phyloP scores from a whole-genome alignment of 2,797 vertebrate species.

The Cirrhinus mrigala region DNA sequence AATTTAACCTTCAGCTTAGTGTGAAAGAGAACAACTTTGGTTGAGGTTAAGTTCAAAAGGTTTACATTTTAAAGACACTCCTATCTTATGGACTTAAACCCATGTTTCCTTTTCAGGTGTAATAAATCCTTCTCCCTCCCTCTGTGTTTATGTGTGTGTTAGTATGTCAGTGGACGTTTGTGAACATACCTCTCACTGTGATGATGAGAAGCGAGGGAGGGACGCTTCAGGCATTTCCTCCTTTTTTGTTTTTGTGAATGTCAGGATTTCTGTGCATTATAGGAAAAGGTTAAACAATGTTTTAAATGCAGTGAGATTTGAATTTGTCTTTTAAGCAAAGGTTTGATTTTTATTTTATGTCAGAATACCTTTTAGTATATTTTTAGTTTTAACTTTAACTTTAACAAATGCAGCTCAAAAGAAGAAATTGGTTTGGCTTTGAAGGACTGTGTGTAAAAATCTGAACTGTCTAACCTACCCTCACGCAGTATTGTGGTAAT shows the following conservation, averaged over 20 bases:
- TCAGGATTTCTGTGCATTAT: background rate
- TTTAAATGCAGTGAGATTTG: background rate
- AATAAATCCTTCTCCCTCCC: conserved; percentile 42
- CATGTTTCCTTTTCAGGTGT: conserved; percentile 45
- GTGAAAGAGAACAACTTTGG: background rate
- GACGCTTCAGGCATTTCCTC: conserved; percentile 45
- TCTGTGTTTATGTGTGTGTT: conserved; percentile 42
- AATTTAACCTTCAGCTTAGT: background rate
- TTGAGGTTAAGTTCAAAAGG: conserved; percentile 10
- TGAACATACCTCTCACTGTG: conserved; percentile 43
- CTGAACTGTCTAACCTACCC: background rate
- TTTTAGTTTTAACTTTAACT: background rate
- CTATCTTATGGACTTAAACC: background rate
- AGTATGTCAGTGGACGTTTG: conserved; percentile 32
- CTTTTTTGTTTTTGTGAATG: background rate
- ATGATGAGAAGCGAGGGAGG: conserved; percentile 46
- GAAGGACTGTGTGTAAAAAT: too few species aligned
- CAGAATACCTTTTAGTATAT: background rate
- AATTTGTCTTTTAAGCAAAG: background rate
- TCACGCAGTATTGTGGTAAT: background rate
- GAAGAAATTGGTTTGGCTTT: background rate
- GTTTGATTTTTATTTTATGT: background rate
- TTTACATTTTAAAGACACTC: background rate
- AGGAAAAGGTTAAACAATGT: background rate
- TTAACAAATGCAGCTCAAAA: background rate